Conservation (phyloP, 2,888 invertebrate genomes). For the Crematogaster levior region DNA sequence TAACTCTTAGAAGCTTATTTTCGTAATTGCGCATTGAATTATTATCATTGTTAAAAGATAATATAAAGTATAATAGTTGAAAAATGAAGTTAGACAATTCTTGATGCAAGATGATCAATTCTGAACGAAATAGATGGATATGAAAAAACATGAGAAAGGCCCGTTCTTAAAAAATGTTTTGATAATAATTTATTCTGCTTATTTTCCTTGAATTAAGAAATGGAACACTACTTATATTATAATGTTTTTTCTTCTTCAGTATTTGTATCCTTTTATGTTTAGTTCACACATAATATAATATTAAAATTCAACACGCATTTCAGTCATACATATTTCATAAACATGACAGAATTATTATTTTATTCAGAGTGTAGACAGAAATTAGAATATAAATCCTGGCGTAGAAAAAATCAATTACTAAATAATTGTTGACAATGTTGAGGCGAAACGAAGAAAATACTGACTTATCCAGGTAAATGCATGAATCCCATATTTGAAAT, state of each 20-base stretch:
- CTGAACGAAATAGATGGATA: neutral
- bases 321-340: neutral
- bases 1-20: neutral
- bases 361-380: neutral
- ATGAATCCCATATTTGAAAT: slow-evolving; percentile 39
- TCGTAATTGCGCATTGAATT: neutral
- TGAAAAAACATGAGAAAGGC: neutral
- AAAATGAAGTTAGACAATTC: neutral
- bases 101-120: neutral
- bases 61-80: neutral
- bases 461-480: slow-evolving; percentile 23
- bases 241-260: neutral
- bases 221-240: neutral
- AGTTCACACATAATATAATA: neutral
- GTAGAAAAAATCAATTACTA: neutral
- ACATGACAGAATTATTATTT: neutral
- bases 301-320: neutral
- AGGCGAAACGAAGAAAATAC: neutral
- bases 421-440: neutral
- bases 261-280: neutral
- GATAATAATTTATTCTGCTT: neutral
- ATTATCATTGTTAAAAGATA: neutral
- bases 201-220: neutral
- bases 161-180: neutral
- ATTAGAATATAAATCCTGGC: neutral